A percentile compares a stretch with the other conserved stretches of the same genome.
Evolutionary conservation across 2,797 vertebrate species (phyloP).

Genomic region (Phoxinus dragarum): DNA sequence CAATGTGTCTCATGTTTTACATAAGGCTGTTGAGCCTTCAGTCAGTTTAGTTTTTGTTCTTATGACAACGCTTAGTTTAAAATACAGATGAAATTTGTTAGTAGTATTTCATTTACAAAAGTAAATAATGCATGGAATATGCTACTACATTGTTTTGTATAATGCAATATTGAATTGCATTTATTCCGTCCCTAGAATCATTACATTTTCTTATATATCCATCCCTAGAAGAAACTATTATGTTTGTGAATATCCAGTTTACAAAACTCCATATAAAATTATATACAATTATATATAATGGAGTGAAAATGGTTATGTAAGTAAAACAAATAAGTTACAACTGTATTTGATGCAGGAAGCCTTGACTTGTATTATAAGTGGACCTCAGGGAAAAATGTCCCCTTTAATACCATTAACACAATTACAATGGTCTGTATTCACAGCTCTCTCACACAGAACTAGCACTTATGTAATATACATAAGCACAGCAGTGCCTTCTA

Average conservation of each 20-base stretch:
- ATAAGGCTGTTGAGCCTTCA: not conserved
- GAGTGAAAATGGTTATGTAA: not conserved
- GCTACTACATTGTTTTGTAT: not conserved
- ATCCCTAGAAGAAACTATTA: not conserved
- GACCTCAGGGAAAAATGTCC: slow-evolving; percentile 17
- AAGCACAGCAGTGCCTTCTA: not conserved
- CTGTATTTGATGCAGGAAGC: not conserved
- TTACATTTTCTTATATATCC: not conserved
- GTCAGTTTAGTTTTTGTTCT: not conserved
- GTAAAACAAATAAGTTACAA: not conserved
- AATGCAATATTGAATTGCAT: not conserved
- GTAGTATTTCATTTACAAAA: not conserved
- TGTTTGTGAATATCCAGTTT: not conserved
- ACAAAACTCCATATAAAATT: not conserved
- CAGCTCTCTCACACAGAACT: not conserved
- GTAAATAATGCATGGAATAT: not conserved
- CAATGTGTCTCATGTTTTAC: not conserved
- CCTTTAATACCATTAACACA: not conserved
- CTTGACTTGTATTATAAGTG: slow-evolving; percentile 16
- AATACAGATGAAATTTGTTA: not conserved
- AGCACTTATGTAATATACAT: not conserved
- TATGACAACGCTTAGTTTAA: not conserved
- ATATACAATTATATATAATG: not conserved
- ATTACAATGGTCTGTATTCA: slow-evolving; percentile 22
- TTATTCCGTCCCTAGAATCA: not conserved